Base-by-base conservation (phyloP, 2,113 vertebrate genomes). In the Leptocoma aspasia region DNA sequence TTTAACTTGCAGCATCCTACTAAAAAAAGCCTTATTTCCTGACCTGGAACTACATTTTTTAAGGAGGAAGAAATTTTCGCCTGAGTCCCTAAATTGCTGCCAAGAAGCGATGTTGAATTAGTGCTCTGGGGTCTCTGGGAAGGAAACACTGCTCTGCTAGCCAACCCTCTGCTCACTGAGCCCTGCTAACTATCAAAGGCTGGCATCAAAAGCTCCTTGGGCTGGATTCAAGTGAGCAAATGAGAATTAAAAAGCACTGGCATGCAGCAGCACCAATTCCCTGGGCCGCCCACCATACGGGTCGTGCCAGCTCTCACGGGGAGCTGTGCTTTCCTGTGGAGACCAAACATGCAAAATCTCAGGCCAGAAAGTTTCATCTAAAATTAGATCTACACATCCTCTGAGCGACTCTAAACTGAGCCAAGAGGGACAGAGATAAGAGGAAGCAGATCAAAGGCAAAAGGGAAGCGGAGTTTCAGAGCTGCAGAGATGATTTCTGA, bases 351-450 rank as follows among this genome's bases (percentile, higher is more conserved):
- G 22, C 19, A 71, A 88, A 60, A 77, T 42, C 63, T 80, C 50
- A 59, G 68, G 47, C 71, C 47, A 73, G 80, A 65, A 90, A 1
- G 44, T 33, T 90, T 77, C 71, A 88, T 70, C 82, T 92, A 59
- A 92, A 96, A 88, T 93, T 68, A 90, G 71, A 94, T 77, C 82
- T 90, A 69, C 39, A 33, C 60, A 35, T 87, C 61, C 70, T 57
- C 90, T 53, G 71, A 93, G 71, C 39, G 53, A 35, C 87, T 90
- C 79, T 37, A 86, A 90, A 83, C 14, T 39, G 68, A 93, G 33
- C 31, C 24, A 27, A 35, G 30, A 83, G 18, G 82, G 75, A 87
- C 42, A 86, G 63, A 77, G 75, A 47, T 52, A 65, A 95, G 76
- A 88, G 30, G 50, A 76, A 94, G 44, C 35, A 63, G 21, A 73